A percentile compares a stretch with the other conserved stretches of the same genome.
These are phyloP conservation scores for Petrosia ficiformis DNA, from an alignment of 37 sponge, comb jelly and placozoan species.

Conservation along the genomic window DNA sequence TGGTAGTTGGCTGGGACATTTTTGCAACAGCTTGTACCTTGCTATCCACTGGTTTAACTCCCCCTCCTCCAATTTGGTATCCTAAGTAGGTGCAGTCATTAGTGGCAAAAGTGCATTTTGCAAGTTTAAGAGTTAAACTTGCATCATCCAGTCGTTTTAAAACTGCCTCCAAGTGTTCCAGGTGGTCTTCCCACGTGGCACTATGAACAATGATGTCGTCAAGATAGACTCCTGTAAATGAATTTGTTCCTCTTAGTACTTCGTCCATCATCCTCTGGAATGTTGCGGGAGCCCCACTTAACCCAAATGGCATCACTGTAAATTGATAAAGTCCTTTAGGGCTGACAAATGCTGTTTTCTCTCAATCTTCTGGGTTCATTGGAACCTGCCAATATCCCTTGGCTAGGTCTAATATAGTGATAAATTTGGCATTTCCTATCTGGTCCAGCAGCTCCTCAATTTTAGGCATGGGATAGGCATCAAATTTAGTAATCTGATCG, in stretches of 20 bases:
- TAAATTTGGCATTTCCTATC: conserved; percentile 22
- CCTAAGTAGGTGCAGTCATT: conserved; percentile 22
- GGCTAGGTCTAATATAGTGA: conserved; percentile 52
- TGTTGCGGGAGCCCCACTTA: conserved; percentile 56
- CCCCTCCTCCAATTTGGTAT: conserved; percentile 18
- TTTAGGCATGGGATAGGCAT: conserved; percentile 70
- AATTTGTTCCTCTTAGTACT: conserved; percentile 1
- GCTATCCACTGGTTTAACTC: conserved; percentile 14
- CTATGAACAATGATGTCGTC: conserved; percentile 40
- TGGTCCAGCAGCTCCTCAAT: conserved; percentile 49
- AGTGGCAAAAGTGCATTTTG: conserved; percentile 16
- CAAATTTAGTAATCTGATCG: conserved; percentile 36
- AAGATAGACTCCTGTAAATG: conserved; percentile 17
- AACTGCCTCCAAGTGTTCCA: conserved; percentile 18
- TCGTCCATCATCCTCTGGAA: conserved; percentile 29
- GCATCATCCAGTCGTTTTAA: conserved; percentile 14
- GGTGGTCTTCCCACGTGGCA: conserved; percentile 36
- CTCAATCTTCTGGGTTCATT: conserved; percentile 9
- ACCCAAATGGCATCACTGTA: conserved; percentile 59
- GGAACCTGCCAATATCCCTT: conserved; percentile 73
- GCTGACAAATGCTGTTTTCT: conserved; percentile 44
- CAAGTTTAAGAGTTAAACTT: conserved; percentile 7
- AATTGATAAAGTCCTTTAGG: conserved; percentile 58
- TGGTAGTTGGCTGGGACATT: conserved; percentile 15
- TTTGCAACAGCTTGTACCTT: conserved; percentile 31